Evolutionary conservation across 2,797 vertebrate species (phyloP).

Genomic region (Melanotaenia nigrans): DNA sequence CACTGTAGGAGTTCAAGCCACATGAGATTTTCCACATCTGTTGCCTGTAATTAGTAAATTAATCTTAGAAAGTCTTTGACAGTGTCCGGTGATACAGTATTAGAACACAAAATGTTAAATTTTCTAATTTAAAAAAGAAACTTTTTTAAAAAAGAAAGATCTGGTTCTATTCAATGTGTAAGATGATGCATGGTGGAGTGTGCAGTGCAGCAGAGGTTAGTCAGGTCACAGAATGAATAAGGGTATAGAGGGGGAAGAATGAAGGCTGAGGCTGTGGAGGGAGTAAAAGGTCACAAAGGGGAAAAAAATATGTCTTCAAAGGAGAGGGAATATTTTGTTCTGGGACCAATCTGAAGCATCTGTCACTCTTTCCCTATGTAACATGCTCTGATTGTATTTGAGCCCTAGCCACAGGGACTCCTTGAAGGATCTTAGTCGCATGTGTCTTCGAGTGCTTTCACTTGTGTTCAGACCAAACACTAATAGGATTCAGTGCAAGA

Average conservation of each 20-base stretch:
- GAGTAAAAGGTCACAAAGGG: slow-evolving; percentile 19
- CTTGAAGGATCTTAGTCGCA: not conserved
- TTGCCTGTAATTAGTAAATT: slow-evolving; percentile 31
- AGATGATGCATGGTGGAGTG: not conserved
- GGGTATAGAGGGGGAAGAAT: slow-evolving; percentile 33
- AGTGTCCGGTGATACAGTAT: not conserved
- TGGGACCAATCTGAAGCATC: slow-evolving; percentile 63
- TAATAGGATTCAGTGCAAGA: slow-evolving; percentile 16
- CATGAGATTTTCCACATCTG: slow-evolving; percentile 27
- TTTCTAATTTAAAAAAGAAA: not conserved
- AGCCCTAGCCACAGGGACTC: slow-evolving; percentile 8
- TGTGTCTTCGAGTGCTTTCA: slow-evolving; percentile 12
- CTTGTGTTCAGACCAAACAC: slow-evolving; percentile 10
- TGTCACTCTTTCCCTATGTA: slow-evolving; percentile 57
- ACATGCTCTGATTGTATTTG: slow-evolving; percentile 33
- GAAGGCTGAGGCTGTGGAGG: slow-evolving; percentile 10
- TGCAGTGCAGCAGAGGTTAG: not conserved
- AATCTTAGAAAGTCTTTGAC: not conserved
- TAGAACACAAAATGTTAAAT: not conserved
- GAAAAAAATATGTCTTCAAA: slow-evolving; percentile 51
- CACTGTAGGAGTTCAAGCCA: slow-evolving; percentile 14
- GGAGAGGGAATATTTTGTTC: slow-evolving; percentile 46
- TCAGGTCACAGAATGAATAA: slow-evolving; percentile 3
- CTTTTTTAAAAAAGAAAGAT: slow-evolving; percentile 10
- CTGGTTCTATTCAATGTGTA: slow-evolving; percentile 2